Evolutionary conservation across 2,888 invertebrate species (phyloP).

Genomic region (Kryphioiulus occultus): DNA sequence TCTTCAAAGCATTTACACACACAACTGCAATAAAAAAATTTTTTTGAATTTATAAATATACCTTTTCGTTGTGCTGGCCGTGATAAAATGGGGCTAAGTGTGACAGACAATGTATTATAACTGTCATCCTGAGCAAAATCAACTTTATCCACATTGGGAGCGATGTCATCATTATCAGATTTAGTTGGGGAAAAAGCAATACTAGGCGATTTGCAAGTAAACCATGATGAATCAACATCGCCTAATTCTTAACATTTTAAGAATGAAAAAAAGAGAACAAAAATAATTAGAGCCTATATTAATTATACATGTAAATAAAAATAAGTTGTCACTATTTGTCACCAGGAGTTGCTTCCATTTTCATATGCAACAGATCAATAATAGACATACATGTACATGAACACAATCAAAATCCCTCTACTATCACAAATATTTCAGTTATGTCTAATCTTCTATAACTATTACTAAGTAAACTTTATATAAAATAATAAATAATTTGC

Average conservation of each 20-base stretch:
- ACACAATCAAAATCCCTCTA: too few relatives aligned
- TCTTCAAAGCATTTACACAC: not conserved
- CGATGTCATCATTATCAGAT: not conserved
- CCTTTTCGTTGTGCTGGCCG: not conserved
- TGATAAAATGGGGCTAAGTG: not conserved
- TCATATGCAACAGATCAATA: too few relatives aligned
- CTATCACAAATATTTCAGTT: too few relatives aligned
- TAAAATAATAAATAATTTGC: too few relatives aligned
- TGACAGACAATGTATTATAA: not conserved
- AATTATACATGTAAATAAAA: too few relatives aligned
- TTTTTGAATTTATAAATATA: not conserved
- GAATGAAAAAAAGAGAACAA: not conserved
- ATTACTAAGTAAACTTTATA: too few relatives aligned
- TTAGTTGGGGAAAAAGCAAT: not conserved
- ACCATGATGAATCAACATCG: not conserved
- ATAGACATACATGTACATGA: too few relatives aligned
- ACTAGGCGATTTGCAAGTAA: not conserved
- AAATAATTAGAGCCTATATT: too few relatives aligned
- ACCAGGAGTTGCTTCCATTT: too few relatives aligned
- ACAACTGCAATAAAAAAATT: not conserved
- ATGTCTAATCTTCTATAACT: too few relatives aligned
- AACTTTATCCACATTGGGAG: not conserved
- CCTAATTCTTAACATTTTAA: not conserved
- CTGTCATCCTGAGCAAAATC: not conserved
- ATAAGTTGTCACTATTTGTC: too few relatives aligned